These are phyloP conservation scores for Cygnus buccinator DNA, from an alignment of 2,113 vertebrate genomes.

Conservation along the genomic window DNA sequence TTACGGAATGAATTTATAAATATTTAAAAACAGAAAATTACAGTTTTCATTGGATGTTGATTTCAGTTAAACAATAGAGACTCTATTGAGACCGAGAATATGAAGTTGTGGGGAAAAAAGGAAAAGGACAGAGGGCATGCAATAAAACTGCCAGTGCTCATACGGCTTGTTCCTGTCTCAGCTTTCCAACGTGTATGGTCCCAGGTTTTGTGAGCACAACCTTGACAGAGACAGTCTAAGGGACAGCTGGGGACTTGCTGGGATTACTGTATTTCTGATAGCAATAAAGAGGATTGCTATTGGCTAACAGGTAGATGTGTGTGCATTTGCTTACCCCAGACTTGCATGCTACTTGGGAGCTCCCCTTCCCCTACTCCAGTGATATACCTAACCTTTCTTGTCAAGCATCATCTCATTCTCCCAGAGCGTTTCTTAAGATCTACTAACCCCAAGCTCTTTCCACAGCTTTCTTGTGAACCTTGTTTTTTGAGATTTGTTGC, in stretches of 20 bases:
- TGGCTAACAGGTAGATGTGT: neutral
- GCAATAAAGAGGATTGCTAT: neutral
- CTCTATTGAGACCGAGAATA: neutral
- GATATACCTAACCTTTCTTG: neutral
- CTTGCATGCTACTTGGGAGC: neutral
- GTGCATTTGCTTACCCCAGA: neutral
- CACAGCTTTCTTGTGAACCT: neutral
- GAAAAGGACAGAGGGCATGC: neutral
- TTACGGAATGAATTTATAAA: neutral
- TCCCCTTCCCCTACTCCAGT: neutral
- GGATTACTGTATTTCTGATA: neutral
- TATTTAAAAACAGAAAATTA: neutral
- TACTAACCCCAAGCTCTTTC: neutral
- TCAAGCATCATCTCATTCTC: neutral
- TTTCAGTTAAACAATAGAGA: neutral
- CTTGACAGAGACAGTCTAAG: neutral
- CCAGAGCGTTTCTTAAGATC: neutral
- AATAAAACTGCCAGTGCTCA: neutral
- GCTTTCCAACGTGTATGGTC: too few relatives aligned
- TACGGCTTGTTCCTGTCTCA: neutral
- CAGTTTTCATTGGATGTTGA: neutral
- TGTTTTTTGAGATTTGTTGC: neutral
- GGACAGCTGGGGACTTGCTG: neutral
- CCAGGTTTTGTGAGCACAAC: neutral
- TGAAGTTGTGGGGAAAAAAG: neutral